A percentile compares a stretch with the other conserved stretches of the same genome.
These are phyloP conservation scores for Tympanoctomys barrerae DNA, from an alignment of 2,797 vertebrate genomes.

Conservation along the genomic window DNA sequence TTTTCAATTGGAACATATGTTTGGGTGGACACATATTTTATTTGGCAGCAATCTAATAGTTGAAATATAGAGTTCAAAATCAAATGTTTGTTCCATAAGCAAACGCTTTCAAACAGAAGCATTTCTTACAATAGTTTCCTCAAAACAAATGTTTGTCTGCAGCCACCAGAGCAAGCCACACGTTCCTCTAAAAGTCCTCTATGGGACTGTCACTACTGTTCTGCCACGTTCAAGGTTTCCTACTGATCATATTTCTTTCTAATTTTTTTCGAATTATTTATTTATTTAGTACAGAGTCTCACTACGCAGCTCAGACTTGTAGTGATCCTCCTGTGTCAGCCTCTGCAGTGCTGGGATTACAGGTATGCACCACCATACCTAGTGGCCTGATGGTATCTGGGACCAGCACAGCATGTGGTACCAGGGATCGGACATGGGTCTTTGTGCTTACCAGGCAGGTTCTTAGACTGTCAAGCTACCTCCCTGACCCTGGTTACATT, in stretches of 20 bases:
- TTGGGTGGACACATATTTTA: slow-evolving; percentile 67
- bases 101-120: slow-evolving; percentile 72
- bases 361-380: too few species aligned
- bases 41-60: slow-evolving; percentile 64
- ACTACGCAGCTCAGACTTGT: too few species aligned
- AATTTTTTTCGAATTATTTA: too few species aligned
- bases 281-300: too few species aligned
- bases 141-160: slow-evolving; percentile 69
- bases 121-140: slow-evolving; percentile 66
- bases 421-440: too few species aligned
- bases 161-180: not conserved
- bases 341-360: too few species aligned
- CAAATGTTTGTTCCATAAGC: slow-evolving; percentile 66
- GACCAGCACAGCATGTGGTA: too few species aligned
- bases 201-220: not conserved
- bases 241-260: not conserved
- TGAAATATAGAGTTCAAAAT: slow-evolving; percentile 76
- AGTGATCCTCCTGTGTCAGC: too few species aligned
- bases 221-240: not conserved
- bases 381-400: too few species aligned
- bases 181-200: not conserved
- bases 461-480: too few species aligned
- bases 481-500: not conserved
- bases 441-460: too few species aligned
- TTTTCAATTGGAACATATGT: slow-evolving; percentile 66